Evolutionary conservation across 2,797 vertebrate genomes (phyloP).

Genomic region (Anniella stebbinsi): DNA sequence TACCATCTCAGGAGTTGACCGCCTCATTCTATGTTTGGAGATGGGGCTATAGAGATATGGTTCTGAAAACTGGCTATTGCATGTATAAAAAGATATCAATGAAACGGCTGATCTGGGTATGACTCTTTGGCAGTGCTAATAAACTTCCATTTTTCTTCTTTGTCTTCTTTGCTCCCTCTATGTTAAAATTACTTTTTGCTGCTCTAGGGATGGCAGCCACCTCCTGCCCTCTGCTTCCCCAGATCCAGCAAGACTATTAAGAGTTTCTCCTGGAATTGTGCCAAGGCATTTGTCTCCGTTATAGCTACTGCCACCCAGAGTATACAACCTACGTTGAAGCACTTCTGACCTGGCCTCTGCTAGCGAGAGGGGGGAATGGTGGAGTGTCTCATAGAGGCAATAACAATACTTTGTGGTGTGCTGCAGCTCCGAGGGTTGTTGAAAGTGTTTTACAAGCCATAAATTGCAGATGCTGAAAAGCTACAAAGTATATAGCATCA

Average conservation of each 20-base stretch:
- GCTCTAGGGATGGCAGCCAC: slow-evolving; percentile 38
- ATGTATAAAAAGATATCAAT: not conserved
- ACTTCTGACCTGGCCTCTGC: not conserved
- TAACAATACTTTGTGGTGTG: not conserved
- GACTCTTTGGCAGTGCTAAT: not conserved
- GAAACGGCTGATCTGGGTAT: not conserved
- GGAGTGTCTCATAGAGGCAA: not conserved
- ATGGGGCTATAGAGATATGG: not conserved
- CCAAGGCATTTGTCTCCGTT: slow-evolving; percentile 65
- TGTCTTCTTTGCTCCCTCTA: not conserved
- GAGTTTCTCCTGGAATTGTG: slow-evolving; percentile 17
- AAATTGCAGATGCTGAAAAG: fast-evolving
- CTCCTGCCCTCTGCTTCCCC: slow-evolving; percentile 46
- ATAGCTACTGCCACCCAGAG: slow-evolving; percentile 62
- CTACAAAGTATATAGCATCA: not conserved
- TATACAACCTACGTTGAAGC: not conserved
- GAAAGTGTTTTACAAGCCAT: not conserved
- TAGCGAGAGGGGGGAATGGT: fast-evolving
- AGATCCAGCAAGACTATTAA: slow-evolving; percentile 21
- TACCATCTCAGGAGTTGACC: not conserved
- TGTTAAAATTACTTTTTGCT: slow-evolving; percentile 41
- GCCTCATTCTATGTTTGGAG: not conserved
- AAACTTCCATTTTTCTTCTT: slow-evolving; percentile 52
- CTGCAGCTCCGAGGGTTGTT: not conserved
- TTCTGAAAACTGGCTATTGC: not conserved